phyloP scores from a whole-genome alignment of 2,113 vertebrate genomes.

The Peucedramus taeniatus region DNA sequence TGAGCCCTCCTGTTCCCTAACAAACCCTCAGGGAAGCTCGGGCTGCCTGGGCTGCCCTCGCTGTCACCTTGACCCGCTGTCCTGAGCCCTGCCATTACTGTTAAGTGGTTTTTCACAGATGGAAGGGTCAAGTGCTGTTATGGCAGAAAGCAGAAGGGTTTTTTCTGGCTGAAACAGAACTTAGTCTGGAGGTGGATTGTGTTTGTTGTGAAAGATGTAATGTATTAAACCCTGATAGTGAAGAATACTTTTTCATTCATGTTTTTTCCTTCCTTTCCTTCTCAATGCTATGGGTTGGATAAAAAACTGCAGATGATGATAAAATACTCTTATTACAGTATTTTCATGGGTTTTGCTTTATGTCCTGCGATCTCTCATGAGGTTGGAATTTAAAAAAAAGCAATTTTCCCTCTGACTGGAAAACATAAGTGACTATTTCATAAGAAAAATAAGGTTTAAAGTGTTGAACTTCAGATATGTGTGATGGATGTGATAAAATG shows the following conservation, averaged over 20 bases:
- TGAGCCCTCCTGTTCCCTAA: background rate
- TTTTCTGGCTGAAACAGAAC: background rate
- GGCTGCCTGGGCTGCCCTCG: background rate
- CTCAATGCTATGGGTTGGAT: background rate
- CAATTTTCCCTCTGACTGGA: background rate
- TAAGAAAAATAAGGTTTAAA: background rate
- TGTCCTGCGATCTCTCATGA: background rate
- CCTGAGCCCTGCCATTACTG: background rate
- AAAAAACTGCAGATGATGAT: background rate
- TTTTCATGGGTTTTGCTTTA: background rate
- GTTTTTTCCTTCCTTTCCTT: background rate
- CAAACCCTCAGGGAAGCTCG: rapidly evolving
- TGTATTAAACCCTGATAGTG: background rate
- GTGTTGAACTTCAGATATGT: background rate
- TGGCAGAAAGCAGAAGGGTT: background rate
- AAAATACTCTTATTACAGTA: background rate
- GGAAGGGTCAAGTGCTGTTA: background rate
- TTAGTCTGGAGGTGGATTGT: background rate
- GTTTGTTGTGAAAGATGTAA: background rate
- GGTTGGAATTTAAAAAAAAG: background rate
- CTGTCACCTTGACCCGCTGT: background rate
- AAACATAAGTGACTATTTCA: background rate
- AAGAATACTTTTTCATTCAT: background rate
- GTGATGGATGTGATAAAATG: background rate
- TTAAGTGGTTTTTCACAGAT: background rate